Base-by-base conservation (phyloP, 2,888 invertebrate genomes). In the Andrena fulva region DNA sequence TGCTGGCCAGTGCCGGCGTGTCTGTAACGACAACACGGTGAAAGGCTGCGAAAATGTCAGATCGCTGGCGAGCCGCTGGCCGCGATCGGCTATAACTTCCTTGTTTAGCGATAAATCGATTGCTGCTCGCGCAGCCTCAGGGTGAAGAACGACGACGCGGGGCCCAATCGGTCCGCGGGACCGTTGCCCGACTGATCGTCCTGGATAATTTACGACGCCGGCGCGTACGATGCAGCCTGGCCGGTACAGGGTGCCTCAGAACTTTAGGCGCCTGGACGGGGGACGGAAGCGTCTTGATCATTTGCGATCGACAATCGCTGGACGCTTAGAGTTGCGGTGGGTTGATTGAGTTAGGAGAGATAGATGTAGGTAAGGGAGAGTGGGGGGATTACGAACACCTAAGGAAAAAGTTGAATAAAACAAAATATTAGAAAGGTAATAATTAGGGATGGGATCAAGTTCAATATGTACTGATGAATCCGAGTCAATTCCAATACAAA, bases 11-110 rank as follows among this genome's bases (percentile, higher is more conserved):
- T 54, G 74, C 52, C 42, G 31, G 62, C 29, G 66, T 66, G 56
- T 56, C 63, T 62, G 77, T 69, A 77, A 74, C 74, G 70, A 77
- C 56, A 56, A 12, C 27, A 64, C 77, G 84, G 88, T 90, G 90
- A 90, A 90, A 90, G 91, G 87, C 87, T 74, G 78, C 76, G 87
- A 90, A 90, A 91, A 90, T 89, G 85, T 79, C 87, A 91, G 48
- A 88, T 90, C 33, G 70, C 70, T 42, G 52, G 31, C 56, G 50
- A 54, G 48, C 66, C 60, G 33, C 62, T 71, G 20, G 52, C 63
- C 63, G 63, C 72, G 71, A 71, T 74, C 66, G 35, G 60, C 72
- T 33, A 42, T 76, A 67, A 81, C 86, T 87, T 87, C 88, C 86
- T 87, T 82, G 82, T 87, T 86, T 85, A 86, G 82, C 62, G 77